Evolutionary conservation across 2,113 vertebrate species (phyloP).

Genomic region (Anguilla rostrata): DNA sequence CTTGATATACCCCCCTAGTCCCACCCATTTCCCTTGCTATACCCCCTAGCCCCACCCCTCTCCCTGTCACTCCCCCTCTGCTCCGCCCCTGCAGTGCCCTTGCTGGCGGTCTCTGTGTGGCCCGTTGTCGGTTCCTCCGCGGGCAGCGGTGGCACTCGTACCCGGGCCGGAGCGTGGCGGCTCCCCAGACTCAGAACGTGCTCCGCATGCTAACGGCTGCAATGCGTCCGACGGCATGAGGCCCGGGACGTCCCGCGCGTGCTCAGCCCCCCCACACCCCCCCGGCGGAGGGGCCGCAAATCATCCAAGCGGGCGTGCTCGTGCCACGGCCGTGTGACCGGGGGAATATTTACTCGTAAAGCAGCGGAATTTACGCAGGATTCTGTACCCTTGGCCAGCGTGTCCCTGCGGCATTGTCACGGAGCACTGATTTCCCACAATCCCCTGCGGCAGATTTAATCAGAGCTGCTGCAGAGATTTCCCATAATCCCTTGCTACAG

Average conservation of each 20-base stretch:
- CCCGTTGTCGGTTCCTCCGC: background rate
- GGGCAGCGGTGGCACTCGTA: too few relatives aligned
- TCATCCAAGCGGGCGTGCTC: background rate
- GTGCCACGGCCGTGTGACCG: background rate
- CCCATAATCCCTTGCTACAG: constrained; percentile 1
- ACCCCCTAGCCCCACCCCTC: too few relatives aligned
- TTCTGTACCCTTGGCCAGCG: background rate
- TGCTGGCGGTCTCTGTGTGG: too few relatives aligned
- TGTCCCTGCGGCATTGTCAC: too few relatives aligned
- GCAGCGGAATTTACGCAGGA: background rate
- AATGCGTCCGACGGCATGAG: background rate
- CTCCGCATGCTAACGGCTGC: background rate
- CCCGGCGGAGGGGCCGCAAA: background rate
- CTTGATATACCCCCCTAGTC: too few relatives aligned
- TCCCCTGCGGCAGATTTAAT: background rate
- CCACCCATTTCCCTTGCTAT: too few relatives aligned
- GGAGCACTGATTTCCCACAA: too few relatives aligned
- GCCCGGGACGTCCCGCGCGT: too few relatives aligned
- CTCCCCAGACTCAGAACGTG: background rate
- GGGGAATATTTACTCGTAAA: background rate
- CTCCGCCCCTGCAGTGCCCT: too few relatives aligned
- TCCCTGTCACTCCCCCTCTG: too few relatives aligned
- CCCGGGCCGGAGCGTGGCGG: background rate
- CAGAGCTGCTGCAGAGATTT: background rate
- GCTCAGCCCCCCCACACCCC: too few relatives aligned